phyloP scores from a whole-genome alignment of 2,797 vertebrate genomes.

The Lithobates pipiens region DNA sequence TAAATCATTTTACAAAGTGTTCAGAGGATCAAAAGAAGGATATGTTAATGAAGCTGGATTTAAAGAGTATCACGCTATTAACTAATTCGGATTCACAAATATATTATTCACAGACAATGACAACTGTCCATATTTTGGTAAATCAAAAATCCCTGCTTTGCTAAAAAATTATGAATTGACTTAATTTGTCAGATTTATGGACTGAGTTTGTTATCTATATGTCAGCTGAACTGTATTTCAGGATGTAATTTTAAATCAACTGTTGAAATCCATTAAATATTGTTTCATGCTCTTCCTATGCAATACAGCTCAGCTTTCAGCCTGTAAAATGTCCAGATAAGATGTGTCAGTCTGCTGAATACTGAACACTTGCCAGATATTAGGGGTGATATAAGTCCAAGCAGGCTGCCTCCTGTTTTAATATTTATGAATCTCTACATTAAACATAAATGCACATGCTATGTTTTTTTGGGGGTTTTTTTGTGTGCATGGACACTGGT shows the following conservation, averaged over 20 bases:
- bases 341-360: not conserved
- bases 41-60: too few species aligned
- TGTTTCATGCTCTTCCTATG: not conserved
- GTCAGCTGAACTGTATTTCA: not conserved
- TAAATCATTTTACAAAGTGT: too few species aligned
- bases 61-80: too few species aligned
- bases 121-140: not conserved
- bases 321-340: not conserved
- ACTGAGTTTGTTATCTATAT: not conserved
- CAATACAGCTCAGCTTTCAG: not conserved
- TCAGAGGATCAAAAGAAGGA: too few species aligned
- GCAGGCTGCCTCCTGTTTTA: not conserved
- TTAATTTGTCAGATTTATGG: not conserved
- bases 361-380: not conserved
- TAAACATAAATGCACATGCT: not conserved
- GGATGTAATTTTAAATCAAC: not conserved
- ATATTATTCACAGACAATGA: too few species aligned
- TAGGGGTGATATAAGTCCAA: conserved; percentile 18
- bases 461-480: not conserved
- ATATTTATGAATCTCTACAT: conserved; percentile 7
- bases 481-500: too few species aligned
- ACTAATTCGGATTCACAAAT: too few species aligned
- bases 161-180: not conserved
- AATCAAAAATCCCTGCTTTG: not conserved
- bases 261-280: not conserved